phyloP scores from a whole-genome alignment of 2,797 vertebrate genomes.

The Gymnopithys bicolor region DNA sequence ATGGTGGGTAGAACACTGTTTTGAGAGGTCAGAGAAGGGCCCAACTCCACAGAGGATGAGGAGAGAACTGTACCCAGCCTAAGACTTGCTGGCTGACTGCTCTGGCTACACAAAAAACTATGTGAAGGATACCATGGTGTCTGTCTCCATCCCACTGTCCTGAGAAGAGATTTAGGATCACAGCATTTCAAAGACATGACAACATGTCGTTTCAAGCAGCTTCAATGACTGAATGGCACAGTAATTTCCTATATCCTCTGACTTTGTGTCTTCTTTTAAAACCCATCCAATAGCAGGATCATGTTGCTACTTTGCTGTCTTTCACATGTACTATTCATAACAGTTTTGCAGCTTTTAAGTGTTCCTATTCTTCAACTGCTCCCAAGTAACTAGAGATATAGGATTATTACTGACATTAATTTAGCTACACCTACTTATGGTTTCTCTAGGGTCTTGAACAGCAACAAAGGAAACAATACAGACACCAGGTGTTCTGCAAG shows the following conservation, averaged over 20 bases:
- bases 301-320: not conserved
- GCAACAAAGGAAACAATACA: not conserved
- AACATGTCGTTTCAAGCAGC: not conserved
- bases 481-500: not conserved
- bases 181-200: not conserved
- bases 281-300: not conserved
- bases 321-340: not conserved
- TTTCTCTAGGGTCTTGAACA: not conserved
- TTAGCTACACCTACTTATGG: not conserved
- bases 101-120: fast-evolving
- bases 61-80: not conserved
- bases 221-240: not conserved
- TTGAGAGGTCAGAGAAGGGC: not conserved
- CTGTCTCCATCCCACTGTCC: not conserved
- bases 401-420: not conserved
- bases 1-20: not conserved
- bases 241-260: not conserved
- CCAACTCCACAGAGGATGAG: not conserved
- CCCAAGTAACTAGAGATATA: not conserved
- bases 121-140: fast-evolving
- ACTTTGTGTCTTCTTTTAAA: not conserved
- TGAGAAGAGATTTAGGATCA: not conserved
- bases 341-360: not conserved
- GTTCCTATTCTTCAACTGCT: not conserved
- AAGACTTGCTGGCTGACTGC: not conserved